Base-by-base conservation (phyloP, 35 echinoderm and acorn worm genomes). In the Diadema setosum region DNA sequence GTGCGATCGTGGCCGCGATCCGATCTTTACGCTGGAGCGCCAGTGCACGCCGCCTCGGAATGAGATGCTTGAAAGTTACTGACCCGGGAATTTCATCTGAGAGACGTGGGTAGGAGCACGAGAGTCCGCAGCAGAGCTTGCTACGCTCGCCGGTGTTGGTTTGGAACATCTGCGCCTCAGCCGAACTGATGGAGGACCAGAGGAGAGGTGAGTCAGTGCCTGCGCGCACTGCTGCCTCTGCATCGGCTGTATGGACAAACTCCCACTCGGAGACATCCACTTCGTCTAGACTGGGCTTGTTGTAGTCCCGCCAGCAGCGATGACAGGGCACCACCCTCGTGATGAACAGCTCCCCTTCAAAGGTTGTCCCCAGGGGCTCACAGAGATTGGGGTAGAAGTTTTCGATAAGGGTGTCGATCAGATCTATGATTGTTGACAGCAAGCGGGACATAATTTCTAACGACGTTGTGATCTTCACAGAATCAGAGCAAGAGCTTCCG, bases 321-420 rank as follows among this genome's bases (percentile, higher is more conserved):
- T 59, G 70, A 70, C 96, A 99, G 5, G 96, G 96, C 3, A 94
- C 93, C 5, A 99, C 75, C 41, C 96, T 91, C 16, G 92, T 94
- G 83, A 99, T 94, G 69, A 99, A 94, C 33, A 94, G 82, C 80
- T 99, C 92, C 16, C 96, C 96, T 33, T 91, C 74, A 35, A 90
- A 94, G 0, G 96, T 99, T 3, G 87, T 91, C 6, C 96, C 89
- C 3, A 99, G 73, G 0, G 89, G 89, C 42, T 99, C 96, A 45
- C 93, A 91, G 21, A 99, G 82, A 14, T 86, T 84, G 27, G 96
- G 96, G 76, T 99, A 99, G 57, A 94, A 99, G 80, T 99, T 94
- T 15, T 99, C 96, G 26, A 99, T 75, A 52, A 99, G 56, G 34
- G 84, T 91, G 57, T 99, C 96, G 30, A 99, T 89, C 18, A 94